Evolutionary conservation across 2,888 invertebrate genomes (phyloP), one percentile per base, ranked within the genome.

Genomic region (Trissolcus brochymenae): DNA sequence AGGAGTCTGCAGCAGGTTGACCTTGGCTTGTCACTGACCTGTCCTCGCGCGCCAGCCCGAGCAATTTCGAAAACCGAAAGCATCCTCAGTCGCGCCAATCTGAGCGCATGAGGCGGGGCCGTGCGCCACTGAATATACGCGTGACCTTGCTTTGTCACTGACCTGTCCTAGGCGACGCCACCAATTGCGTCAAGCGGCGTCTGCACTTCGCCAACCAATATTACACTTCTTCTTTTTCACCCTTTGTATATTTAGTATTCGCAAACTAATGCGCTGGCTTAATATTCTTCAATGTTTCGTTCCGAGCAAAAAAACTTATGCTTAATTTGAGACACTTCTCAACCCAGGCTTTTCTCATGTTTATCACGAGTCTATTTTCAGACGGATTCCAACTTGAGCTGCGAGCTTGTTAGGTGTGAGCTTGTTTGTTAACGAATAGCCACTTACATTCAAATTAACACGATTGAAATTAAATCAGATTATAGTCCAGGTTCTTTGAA

Each of bases 61-160:
- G 54, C 76, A 65, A 72, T 76, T 76, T 80, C 73, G 65, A 78
- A 78, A 80, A 76, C 65, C 60, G 77, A 78, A 79, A 79, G 72
- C 75, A 79, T 68, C 65, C 55, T 62, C 67, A 62, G 59, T 41
- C 66, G 41, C 70, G 51, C 59, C 74, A 65, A 66, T 73, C 67
- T 49, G 64, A 51, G 43, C 49, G 57, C 16, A 19, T 56, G 72
- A 73, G 73, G 73, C 57, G 62, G 71, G 73, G 65, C 70, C 59
- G 76, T 67, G 66, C 78, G 61, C 43, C 66, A 65, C 60, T 66
- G 73, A 78, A 76, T 66, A 84, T 81, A 57, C 61, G 40, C 81
- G 82, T 84, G 87, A 87, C 88, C 87, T 88, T 88, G 87, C 86
- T 87, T 87, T 88, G 88, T 88, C 87, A 88, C 88, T 88, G 88